A percentile compares a stretch with the other conserved stretches of the same genome.
Evolutionary conservation across 2,888 invertebrate genomes (phyloP).

Genomic region (Cerceris ruficornis): DNA sequence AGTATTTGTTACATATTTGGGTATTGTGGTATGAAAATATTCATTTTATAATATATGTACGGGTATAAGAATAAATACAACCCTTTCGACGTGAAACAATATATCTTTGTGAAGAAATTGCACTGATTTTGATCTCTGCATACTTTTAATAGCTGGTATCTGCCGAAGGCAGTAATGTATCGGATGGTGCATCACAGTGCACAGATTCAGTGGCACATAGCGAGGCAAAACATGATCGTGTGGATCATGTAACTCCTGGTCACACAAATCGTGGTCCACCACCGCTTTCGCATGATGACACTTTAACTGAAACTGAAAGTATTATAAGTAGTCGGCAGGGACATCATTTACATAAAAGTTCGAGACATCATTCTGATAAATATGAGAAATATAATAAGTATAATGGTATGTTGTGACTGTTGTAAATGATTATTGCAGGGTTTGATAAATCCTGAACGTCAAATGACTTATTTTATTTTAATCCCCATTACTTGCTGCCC

Average conservation of each 20-base stretch:
- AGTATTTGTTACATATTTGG: no score
- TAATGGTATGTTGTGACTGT: slow-evolving; percentile 80
- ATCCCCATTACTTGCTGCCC: no score
- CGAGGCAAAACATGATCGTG: slow-evolving; percentile 78
- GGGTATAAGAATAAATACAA: background rate
- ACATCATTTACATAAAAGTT: slow-evolving; percentile 82
- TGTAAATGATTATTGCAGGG: background rate
- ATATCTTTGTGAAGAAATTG: background rate
- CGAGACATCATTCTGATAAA: slow-evolving; percentile 82
- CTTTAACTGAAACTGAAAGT: slow-evolving; percentile 80
- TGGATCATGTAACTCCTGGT: slow-evolving; percentile 78
- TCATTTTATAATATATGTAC: no score
- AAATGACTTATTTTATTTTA: background rate
- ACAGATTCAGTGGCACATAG: slow-evolving; percentile 88
- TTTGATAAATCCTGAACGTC: background rate
- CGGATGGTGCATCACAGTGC: slow-evolving; percentile 92
- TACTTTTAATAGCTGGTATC: slow-evolving; percentile 87
- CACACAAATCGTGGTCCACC: slow-evolving; percentile 77
- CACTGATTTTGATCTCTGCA: slow-evolving; percentile 1
- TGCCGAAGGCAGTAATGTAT: slow-evolving; percentile 92
- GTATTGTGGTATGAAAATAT: no score
- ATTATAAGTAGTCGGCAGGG: slow-evolving; percentile 80
- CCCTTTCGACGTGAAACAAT: background rate
- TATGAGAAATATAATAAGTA: slow-evolving; percentile 83
- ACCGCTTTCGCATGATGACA: slow-evolving; percentile 79